phyloP scores from a whole-genome alignment of 2,888 invertebrate species.

The Synergus laeviventris region DNA sequence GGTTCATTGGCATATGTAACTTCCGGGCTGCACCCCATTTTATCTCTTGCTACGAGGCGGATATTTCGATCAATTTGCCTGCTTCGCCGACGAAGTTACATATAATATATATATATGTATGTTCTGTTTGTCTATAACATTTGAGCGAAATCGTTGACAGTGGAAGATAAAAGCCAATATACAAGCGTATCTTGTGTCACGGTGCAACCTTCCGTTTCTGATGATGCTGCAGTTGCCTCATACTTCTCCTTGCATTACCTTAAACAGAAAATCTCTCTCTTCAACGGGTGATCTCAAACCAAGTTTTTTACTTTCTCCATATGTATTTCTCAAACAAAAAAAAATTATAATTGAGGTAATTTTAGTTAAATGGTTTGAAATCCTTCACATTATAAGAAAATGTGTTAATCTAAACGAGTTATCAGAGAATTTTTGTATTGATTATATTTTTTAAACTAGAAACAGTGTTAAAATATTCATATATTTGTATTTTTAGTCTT shows the following conservation, averaged over 20 bases:
- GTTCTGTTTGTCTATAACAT: not conserved
- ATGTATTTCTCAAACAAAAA: not conserved
- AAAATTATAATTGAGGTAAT: not conserved
- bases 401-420: not conserved
- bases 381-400: not conserved
- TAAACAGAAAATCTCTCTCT: slow-evolving; percentile 30
- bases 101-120: not conserved
- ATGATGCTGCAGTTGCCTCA: slow-evolving; percentile 37
- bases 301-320: slow-evolving; percentile 32
- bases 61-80: slow-evolving; percentile 40
- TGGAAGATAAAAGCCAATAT: slow-evolving; percentile 22
- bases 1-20: slow-evolving; percentile 19
- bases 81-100: not conserved
- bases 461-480: no score
- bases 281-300: slow-evolving; percentile 12
- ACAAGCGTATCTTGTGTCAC: slow-evolving; percentile 30
- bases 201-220: slow-evolving; percentile 42
- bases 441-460: no score
- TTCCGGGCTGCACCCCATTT: slow-evolving; percentile 29
- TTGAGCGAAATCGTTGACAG: slow-evolving; percentile 36
- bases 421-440: no score
- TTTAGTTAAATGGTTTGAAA: not conserved
- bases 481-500: no score
- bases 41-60: not conserved
- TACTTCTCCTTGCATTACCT: slow-evolving; percentile 24